A percentile compares a stretch with the other conserved stretches of the same genome.
Evolutionary conservation across 2,888 invertebrate genomes (phyloP).

Genomic region (Carabus problematicus): DNA sequence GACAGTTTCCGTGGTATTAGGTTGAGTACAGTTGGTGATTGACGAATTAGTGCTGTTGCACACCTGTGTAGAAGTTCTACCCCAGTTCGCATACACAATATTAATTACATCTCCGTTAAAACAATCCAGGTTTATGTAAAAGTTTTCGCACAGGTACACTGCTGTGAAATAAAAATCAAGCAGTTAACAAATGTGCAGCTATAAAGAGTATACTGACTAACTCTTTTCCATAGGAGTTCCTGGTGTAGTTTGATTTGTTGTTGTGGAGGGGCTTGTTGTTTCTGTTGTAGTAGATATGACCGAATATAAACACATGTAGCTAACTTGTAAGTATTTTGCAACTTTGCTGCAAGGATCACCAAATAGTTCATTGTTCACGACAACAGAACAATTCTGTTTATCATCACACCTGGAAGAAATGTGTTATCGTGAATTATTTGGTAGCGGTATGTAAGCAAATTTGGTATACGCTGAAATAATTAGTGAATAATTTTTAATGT

Average conservation of each 20-base stretch:
- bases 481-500: too few relatives aligned
- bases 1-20: conserved; percentile 1
- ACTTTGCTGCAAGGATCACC: not conserved
- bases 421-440: too few relatives aligned
- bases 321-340: conserved; percentile 6
- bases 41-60: not conserved
- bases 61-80: not conserved
- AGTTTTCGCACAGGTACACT: not conserved
- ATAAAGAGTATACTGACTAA: not conserved
- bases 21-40: not conserved
- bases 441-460: too few relatives aligned
- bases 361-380: not conserved
- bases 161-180: not conserved
- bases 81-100: conserved; percentile 1
- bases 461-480: too few relatives aligned
- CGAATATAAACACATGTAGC: not conserved
- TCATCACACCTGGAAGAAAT: not conserved
- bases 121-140: not conserved
- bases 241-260: not conserved
- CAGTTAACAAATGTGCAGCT: not conserved
- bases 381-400: not conserved
- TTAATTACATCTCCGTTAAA: not conserved
- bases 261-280: too few relatives aligned
- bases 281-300: not conserved
- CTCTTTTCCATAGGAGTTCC: not conserved